Base-by-base conservation (phyloP, 2,113 vertebrate genomes). In the Hippocampus abdominalis region DNA sequence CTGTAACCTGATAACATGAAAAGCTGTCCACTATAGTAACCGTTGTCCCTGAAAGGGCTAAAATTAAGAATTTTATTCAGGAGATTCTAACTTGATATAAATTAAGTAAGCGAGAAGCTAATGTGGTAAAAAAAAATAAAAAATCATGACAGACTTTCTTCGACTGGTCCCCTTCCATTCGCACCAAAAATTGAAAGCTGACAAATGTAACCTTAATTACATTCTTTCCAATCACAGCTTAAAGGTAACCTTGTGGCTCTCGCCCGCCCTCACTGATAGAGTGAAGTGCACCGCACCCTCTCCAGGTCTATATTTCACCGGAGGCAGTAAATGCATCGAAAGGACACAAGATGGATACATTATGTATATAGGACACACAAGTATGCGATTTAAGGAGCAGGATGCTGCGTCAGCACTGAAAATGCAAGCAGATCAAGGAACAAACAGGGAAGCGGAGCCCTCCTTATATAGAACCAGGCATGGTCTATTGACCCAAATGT, bases 331-430 rank as follows among this genome's bases (percentile, higher is more conserved):
- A 89, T 76, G 80, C 72, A 80, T 80, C 80, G 60, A n/a, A 74
- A 71, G 75, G 75, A 75, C 74, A 83, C 65, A 70, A 73, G 78
- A 84, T 78, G 79, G 77, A 84, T 88, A 83, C 87, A 90, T 89
- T 86, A 89, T 89, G 88, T 83, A 90, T 89, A 88, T 84, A 79
- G 81, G 77, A 89, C 78, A 78, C 68, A 81, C n/a, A 25, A 81
- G 84, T 73, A 79, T 76, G 81, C 82, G 80, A 85, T 84, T 86
- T 87, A 86, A 85, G 70, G 79, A 81, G 75, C 76, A 71, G 64
- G 70, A 72, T 90, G 90, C 91, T 89, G 83, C 84, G 88, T 92
- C 91, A 92, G 91, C 90, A 90, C 81, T 80, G 82, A 80, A 90
- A 87, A 90, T 78, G 86, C 84, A 83, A 81, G 81, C 84, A 74